Evolutionary conservation across 1,140 invertebrate species (phyloP).

Genomic region (Cardiocondyla obscurior): DNA sequence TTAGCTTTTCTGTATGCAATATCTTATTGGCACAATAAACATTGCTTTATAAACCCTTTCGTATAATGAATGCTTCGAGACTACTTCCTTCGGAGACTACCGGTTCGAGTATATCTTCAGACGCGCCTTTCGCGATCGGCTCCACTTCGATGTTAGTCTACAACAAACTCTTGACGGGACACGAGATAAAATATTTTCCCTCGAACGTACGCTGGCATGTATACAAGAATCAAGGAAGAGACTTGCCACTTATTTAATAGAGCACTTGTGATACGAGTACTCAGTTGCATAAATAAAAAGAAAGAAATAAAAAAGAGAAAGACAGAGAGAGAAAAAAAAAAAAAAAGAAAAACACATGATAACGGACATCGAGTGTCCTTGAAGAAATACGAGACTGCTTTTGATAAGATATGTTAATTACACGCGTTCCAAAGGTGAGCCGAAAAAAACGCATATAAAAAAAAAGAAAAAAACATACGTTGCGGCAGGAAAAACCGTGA

Average conservation of each 20-base stretch:
- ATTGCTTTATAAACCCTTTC: not conserved
- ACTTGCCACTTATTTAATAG: not conserved
- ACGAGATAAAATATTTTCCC: conserved; percentile 27
- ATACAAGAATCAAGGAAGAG: not conserved
- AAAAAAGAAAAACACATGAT: conserved; percentile 25
- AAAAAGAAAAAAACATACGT: not conserved
- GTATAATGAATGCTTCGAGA: conserved; percentile 1
- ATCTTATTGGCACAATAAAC: not conserved
- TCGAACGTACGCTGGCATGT: not conserved
- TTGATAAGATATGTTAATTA: conserved; percentile 40
- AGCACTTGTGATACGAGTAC: not conserved
- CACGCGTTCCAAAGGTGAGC: not conserved
- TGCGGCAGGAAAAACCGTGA: conserved; percentile 14
- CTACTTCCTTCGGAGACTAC: conserved; percentile 15
- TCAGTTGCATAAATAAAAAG: not conserved
- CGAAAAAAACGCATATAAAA: not conserved
- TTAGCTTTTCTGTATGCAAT: not conserved
- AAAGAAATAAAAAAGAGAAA: conserved; percentile 1
- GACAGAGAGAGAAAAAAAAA: not conserved
- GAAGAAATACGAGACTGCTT: conserved; percentile 29
- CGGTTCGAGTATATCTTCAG: conserved; percentile 20
- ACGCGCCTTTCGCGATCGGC: not conserved
- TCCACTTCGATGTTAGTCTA: conserved; percentile 28
- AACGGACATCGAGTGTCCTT: not conserved
- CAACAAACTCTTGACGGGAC: conserved; percentile 23